Percentiles rank a stretch among this genome's conserved stretches.
Evolutionary conservation across 2,797 vertebrate species (phyloP).

Genomic region (Tapirus indicus): DNA sequence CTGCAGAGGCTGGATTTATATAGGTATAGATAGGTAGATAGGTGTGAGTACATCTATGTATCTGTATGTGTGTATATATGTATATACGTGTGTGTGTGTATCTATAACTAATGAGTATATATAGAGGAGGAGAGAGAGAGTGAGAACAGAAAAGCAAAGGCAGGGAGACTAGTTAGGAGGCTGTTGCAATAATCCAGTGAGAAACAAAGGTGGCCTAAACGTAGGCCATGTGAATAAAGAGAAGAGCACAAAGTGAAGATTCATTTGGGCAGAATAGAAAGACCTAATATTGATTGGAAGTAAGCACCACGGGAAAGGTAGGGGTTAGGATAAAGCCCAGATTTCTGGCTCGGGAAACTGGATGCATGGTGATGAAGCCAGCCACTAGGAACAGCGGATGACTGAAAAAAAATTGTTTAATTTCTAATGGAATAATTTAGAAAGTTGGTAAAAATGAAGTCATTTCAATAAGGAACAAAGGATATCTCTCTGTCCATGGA

Average conservation of each 20-base stretch:
- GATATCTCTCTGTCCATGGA: not conserved
- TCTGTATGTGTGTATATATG: not conserved
- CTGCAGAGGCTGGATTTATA: not conserved
- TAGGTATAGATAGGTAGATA: not conserved
- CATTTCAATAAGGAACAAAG: not conserved
- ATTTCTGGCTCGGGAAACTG: not conserved
- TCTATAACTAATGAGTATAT: not conserved
- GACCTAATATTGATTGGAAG: not conserved
- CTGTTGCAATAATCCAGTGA: not conserved
- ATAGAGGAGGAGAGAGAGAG: not conserved
- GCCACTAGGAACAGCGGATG: not conserved
- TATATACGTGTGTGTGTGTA: not conserved
- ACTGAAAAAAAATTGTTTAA: not conserved
- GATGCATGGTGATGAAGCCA: not conserved
- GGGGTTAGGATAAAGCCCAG: not conserved
- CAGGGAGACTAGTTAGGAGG: not conserved
- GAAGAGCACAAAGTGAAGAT: not conserved
- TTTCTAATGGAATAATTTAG: not conserved
- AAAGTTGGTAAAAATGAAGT: not conserved
- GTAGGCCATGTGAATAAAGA: not conserved
- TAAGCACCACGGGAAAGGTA: not conserved
- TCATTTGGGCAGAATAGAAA: not conserved
- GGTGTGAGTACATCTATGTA: not conserved
- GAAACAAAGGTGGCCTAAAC: not conserved
- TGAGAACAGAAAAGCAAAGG: not conserved